A percentile compares a stretch with the other conserved stretches of the same genome.
These are phyloP conservation scores for Meloe dianella DNA, from an alignment of 2,888 invertebrate genomes.

Conservation along the genomic window DNA sequence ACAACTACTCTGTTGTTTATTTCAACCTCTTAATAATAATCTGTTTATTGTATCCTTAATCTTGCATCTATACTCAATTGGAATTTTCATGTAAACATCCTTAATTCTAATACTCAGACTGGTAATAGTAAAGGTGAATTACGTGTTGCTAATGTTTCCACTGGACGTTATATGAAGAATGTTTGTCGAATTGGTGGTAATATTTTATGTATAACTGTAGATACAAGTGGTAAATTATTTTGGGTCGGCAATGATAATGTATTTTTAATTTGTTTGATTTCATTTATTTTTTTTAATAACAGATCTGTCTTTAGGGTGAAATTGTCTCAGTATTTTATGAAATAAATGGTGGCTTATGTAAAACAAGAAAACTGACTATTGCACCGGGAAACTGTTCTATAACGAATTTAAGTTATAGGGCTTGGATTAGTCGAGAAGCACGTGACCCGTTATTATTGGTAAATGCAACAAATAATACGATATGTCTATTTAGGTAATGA, in stretches of 20 bases:
- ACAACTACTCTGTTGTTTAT: slow-evolving; percentile 74
- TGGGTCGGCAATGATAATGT: slow-evolving; percentile 85
- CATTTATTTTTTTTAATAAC: slow-evolving; percentile 4
- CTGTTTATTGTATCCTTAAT: slow-evolving; percentile 79
- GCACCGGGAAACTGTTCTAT: slow-evolving; percentile 60
- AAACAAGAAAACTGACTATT: slow-evolving; percentile 48
- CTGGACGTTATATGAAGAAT: slow-evolving; percentile 77
- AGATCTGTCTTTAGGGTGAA: slow-evolving; percentile 49
- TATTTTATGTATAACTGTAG: slow-evolving; percentile 75
- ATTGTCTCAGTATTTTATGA: slow-evolving; percentile 55
- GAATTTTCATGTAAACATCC: slow-evolving; percentile 10
- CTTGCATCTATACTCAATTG: no score
- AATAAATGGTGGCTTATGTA: slow-evolving; percentile 51
- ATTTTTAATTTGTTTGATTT: slow-evolving; percentile 20
- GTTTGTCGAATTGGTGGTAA: slow-evolving; percentile 67
- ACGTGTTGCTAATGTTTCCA: slow-evolving; percentile 82
- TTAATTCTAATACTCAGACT: slow-evolving; percentile 58
- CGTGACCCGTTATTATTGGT: slow-evolving; percentile 73
- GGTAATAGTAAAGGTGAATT: slow-evolving; percentile 78
- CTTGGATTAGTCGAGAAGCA: slow-evolving; percentile 80
- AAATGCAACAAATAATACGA: slow-evolving; percentile 77
- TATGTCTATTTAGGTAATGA: slow-evolving; percentile 66
- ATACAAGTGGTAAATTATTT: slow-evolving; percentile 77
- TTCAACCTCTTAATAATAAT: slow-evolving; percentile 86
- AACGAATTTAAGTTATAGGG: slow-evolving; percentile 77